phyloP scores from a whole-genome alignment of 2,888 invertebrate genomes.

The Hymenopus coronatus region DNA sequence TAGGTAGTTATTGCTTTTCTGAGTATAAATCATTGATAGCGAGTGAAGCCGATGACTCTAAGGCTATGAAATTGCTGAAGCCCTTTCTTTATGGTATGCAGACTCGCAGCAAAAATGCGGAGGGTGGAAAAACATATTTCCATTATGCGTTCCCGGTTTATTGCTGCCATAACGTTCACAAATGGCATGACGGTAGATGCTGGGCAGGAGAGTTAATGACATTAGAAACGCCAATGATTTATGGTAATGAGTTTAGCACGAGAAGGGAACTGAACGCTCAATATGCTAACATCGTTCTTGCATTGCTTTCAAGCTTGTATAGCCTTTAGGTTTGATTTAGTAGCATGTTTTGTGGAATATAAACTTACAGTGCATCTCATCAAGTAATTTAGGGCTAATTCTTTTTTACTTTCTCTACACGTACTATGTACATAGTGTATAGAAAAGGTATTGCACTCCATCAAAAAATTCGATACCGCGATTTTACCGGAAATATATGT shows the following conservation, averaged over 20 bases:
- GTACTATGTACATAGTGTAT: no score
- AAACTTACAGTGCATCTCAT: background rate
- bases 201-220: background rate
- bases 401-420: no score
- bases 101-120: background rate
- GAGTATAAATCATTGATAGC: no score
- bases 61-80: background rate
- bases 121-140: background rate
- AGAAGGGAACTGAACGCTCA: background rate
- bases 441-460: no score
- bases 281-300: background rate
- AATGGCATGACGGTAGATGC: background rate
- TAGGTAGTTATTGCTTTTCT: no score
- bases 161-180: background rate
- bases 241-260: background rate
- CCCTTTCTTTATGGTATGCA: background rate
- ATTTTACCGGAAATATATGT: no score
- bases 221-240: background rate
- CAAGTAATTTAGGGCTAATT: no score
- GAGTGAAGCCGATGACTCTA: background rate
- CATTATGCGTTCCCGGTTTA: background rate
- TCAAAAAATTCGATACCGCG: no score
- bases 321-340: background rate
- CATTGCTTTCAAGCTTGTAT: background rate
- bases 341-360: background rate